These are phyloP conservation scores for Pteronura brasiliensis DNA, from an alignment of 2,113 vertebrate genomes.

Conservation along the genomic window DNA sequence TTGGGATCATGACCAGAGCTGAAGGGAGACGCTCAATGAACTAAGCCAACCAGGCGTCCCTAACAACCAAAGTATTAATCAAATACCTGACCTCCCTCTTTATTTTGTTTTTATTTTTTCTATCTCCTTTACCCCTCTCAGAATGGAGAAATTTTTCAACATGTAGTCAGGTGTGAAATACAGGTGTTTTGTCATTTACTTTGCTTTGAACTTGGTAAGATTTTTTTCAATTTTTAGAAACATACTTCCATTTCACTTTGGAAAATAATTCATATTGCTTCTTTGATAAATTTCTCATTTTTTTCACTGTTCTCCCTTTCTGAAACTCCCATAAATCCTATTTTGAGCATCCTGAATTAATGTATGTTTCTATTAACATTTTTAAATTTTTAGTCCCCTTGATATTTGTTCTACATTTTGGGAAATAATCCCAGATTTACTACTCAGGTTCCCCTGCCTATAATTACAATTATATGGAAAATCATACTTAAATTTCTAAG, in stretches of 20 bases:
- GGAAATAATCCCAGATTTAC: neutral
- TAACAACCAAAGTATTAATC: neutral
- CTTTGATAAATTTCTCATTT: neutral
- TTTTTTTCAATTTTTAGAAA: neutral
- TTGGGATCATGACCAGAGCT: neutral
- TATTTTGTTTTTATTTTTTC: neutral
- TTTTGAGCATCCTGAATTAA: neutral
- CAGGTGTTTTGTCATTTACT: neutral
- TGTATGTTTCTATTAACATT: neutral
- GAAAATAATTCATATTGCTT: neutral
- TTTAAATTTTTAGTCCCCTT: neutral
- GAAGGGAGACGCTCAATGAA: neutral
- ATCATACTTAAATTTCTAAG: neutral
- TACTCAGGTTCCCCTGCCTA: neutral
- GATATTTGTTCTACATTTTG: neutral
- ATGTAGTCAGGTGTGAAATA: neutral
- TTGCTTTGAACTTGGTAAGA: neutral
- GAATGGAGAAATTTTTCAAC: neutral
- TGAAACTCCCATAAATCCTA: neutral
- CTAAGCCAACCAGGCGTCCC: neutral
- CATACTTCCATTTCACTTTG: neutral
- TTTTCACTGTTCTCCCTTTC: neutral
- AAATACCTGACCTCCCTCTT: neutral
- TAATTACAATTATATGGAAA: neutral
- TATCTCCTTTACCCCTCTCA: neutral